Conservation (phyloP, 2,113 vertebrate genomes). For the Gymnobelideus leadbeateri region DNA sequence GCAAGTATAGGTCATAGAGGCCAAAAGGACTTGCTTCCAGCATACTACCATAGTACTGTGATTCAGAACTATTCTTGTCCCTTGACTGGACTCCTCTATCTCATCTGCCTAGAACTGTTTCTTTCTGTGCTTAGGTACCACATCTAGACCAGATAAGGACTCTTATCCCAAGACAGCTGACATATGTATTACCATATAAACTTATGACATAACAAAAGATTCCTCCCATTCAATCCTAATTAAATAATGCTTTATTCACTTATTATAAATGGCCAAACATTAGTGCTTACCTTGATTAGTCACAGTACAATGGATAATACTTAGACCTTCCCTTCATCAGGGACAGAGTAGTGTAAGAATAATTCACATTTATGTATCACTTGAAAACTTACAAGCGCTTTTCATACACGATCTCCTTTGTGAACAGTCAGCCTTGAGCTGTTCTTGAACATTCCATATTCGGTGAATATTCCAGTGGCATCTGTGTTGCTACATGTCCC, state of each 20-base stretch:
- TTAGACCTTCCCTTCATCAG: too few relatives aligned
- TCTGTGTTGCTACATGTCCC: neutral
- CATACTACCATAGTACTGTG: neutral
- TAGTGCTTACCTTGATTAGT: neutral
- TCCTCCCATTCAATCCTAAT: neutral
- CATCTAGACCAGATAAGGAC: neutral
- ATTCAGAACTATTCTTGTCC: neutral
- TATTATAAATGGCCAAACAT: neutral
- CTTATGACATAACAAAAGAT: neutral
- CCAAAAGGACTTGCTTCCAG: neutral
- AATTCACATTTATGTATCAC: too few relatives aligned
- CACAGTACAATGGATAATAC: neutral
- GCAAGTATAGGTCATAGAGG: neutral
- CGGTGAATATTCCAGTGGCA: neutral
- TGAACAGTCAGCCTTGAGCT: too few relatives aligned
- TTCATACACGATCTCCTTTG: too few relatives aligned
- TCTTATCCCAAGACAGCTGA: neutral
- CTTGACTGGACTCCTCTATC: neutral
- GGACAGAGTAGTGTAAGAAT: too few relatives aligned
- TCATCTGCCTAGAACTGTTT: neutral
- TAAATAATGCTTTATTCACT: neutral
- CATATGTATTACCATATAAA: neutral
- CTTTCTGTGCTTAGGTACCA: neutral
- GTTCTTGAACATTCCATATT: neutral
- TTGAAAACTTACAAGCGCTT: too few relatives aligned